Base-by-base conservation (phyloP, 2,797 vertebrate species). In the Parambassis ranga region DNA sequence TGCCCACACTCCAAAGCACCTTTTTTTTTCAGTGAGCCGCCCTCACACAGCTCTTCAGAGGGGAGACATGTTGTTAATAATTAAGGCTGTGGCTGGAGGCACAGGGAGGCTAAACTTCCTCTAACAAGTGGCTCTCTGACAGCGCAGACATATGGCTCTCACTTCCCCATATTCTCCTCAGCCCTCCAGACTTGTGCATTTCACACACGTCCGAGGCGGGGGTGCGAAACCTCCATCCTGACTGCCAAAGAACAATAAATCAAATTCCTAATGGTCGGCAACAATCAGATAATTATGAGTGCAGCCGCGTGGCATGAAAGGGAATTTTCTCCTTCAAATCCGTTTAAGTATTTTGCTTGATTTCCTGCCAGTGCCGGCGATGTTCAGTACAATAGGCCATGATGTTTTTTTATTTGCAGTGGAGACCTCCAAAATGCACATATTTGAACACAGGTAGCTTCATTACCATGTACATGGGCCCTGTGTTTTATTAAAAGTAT, bases 31-130 rank as follows among this genome's bases (percentile, higher is more conserved):
- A 79, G 61, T 50, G 77, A 76, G 83, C 64, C 44, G 61, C 82
- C 83, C 75, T 79, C 82, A 84, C 86, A 74, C 79, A 43, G 77
- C 86, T 84, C 81, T 85, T 84, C 86, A 83, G 83, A 84, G 65
- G 83, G 75, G 82, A 87, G 87, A 87, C 83, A 76, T 86, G 85
- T 87, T 87, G 82, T 92, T 91, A 92, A 92, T 92, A 91, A 92
- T 91, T 92, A 91, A 92, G 75, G 87, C 73, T 76, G 83, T 86
- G 87, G 90, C 90, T 91, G 82, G 82, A 91, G 89, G 87, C 90
- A 80, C 82, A 69, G 83, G 81, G 89, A 89, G 87, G 90, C 90
- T 91, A 91, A 92, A 92, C 91, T 90, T 91, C 87, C 89, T 87
- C 84, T 91, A 90, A 88, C 90, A 91, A 90, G 89, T 90, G 88